Base-by-base conservation (phyloP, 2,113 vertebrate genomes). In the Paedocypris sp. region DNA sequence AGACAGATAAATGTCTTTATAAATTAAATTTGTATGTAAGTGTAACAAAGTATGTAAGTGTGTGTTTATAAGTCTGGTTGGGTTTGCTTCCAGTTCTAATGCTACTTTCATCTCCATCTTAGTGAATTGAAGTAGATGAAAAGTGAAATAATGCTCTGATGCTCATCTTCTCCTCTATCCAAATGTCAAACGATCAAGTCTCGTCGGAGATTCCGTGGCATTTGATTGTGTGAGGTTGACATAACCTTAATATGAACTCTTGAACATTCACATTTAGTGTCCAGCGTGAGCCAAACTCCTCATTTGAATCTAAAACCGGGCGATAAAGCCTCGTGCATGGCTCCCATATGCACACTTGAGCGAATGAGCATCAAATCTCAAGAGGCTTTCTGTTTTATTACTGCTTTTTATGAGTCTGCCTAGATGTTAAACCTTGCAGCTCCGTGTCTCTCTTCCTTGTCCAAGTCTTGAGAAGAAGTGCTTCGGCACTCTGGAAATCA, bases 271-370 rank as follows among this genome's bases (percentile, higher is more conserved):
- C 52, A 58, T 45, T 56, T 60, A 39, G 29, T 38, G 32, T 56
- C 33, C n/a, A 60, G 46, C 43, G 29, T 28, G 26, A 54, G 23
- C 36, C 67, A 38, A 68, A 53, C 33, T 53, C 60, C 73, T 73
- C 66, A 77, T 79, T 73, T 76, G 67, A 76, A 69, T 73, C 67
- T 69, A 60, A 72, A 69, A 72, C 57, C 25, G 22, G n/a, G 65
- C 73, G 76, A 75, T 80, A 72, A 80, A 78, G 70, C 52, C 66
- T 70, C 75, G 71, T 73, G 76, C 71, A 72, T 57, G 23, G 48
- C 66, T 73, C 65, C 71, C 64, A 47, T 66, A 59, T 64, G 57
- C 47, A 52, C 57, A 56, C 61, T 71, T 68, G 64, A 57, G 63
- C 56, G 63, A 63, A 60, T 43, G 48, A 62, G 53, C 68, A 74